Percentiles rank a stretch among this genome's conserved stretches.
These are phyloP conservation scores for Venustaconcha ellipsiformis DNA, from an alignment of 1,140 invertebrate species.

Conservation along the genomic window DNA sequence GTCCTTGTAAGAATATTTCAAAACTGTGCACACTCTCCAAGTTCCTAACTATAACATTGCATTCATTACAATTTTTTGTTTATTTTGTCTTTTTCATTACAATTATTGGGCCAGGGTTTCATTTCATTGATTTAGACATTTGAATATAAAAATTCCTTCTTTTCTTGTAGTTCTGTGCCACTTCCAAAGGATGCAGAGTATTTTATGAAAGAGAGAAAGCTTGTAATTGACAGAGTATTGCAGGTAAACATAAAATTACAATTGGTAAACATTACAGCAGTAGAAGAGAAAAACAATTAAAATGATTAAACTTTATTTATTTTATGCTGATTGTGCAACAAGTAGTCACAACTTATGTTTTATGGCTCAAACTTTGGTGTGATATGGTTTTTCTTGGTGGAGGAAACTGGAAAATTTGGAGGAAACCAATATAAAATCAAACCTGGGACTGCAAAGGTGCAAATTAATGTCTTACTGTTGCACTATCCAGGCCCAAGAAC, in stretches of 20 bases:
- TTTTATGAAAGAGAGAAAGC: conserved; percentile 56
- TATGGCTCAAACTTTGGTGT: not conserved
- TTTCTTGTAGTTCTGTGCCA: conserved; percentile 58
- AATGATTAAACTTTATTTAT: not conserved
- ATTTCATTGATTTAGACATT: not conserved
- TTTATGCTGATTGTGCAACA: not conserved
- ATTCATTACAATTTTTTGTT: not conserved
- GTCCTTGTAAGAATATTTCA: not conserved
- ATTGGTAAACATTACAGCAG: conserved; percentile 35
- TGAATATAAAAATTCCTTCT: not conserved
- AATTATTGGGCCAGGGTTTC: not conserved
- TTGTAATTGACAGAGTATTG: conserved; percentile 57
- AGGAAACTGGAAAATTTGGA: not conserved
- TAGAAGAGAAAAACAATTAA: not conserved
- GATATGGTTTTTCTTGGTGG: not conserved
- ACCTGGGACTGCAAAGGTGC: too few species aligned
- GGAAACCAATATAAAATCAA: too few species aligned
- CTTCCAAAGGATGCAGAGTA: conserved; percentile 58
- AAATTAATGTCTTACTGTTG: too few species aligned
- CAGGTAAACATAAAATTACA: conserved; percentile 42
- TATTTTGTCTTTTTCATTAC: not conserved
- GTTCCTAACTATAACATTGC: not conserved
- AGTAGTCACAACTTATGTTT: not conserved
- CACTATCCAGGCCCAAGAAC: too few species aligned
- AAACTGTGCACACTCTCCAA: not conserved